Conservation (phyloP, 2,797 vertebrate genomes). For the Rhabdophis nuchalis region DNA sequence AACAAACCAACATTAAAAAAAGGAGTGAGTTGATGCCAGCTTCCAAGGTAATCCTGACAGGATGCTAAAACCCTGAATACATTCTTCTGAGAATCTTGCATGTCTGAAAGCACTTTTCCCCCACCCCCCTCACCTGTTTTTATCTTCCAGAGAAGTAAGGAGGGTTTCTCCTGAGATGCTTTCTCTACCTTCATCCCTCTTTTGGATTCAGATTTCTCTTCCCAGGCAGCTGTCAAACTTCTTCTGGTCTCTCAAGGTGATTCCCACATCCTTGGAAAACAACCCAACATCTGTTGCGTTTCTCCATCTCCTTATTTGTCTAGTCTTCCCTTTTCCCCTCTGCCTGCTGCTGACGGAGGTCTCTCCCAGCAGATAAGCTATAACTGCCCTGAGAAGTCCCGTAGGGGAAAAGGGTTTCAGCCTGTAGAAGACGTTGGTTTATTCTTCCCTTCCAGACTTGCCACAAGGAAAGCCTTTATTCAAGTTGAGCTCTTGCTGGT, state of each 20-base stretch:
- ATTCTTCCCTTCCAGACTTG: not conserved
- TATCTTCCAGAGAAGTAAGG: not conserved
- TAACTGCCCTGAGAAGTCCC: not conserved
- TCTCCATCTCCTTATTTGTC: not conserved
- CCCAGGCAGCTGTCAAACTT: not conserved
- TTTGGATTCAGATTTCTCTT: not conserved
- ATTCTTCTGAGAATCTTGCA: not conserved
- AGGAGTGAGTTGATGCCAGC: not conserved
- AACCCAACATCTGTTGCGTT: not conserved
- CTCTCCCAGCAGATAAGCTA: not conserved
- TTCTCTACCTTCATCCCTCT: not conserved
- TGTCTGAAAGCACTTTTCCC: not conserved
- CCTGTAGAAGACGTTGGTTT: not conserved
- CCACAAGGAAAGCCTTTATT: not conserved
- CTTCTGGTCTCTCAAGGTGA: not conserved
- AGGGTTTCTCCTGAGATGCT: not conserved
- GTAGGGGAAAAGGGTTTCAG: not conserved
- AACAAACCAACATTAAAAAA: not conserved
- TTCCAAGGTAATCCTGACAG: not conserved
- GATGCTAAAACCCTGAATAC: not conserved
- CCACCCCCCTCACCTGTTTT: not conserved
- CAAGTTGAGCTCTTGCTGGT: not conserved
- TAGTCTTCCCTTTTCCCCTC: not conserved
- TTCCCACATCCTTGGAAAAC: not conserved
- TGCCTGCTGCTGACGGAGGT: not conserved